These are phyloP conservation scores for Aphelenchoides bicaudatus DNA, from an alignment of 2,888 invertebrate genomes.

Conservation along the genomic window DNA sequence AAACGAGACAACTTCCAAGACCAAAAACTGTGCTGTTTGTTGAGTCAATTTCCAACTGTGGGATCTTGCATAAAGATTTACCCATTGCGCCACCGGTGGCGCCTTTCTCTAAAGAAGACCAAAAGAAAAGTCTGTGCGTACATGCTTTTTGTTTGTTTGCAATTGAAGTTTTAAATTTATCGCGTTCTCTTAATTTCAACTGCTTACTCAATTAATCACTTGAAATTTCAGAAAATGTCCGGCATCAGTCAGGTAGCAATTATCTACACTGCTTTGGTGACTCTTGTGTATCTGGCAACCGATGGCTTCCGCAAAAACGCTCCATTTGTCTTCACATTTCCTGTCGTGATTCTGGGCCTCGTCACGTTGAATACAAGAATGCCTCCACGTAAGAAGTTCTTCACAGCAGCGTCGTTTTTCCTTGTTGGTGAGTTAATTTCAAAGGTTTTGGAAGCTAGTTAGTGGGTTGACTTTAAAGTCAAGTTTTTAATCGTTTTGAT, in stretches of 20 bases:
- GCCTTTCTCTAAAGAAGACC: too few species aligned
- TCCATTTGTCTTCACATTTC: conserved; percentile 30
- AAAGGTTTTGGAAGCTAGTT: conserved; percentile 1
- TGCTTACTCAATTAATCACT: background rate
- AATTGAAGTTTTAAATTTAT: too few species aligned
- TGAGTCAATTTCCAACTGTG: too few species aligned
- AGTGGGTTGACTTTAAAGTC: conserved; percentile 3
- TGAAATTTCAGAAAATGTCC: conserved; percentile 18
- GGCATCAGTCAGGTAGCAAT: conserved; percentile 15
- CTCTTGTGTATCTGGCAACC: conserved; percentile 31
- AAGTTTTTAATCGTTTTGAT: background rate
- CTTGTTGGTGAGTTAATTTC: conserved; percentile 22
- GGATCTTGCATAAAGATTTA: too few species aligned
- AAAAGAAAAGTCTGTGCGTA: too few species aligned
- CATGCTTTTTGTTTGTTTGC: too few species aligned
- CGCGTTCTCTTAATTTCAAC: too few species aligned
- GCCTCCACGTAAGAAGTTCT: conserved; percentile 24
- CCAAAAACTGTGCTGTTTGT: too few species aligned
- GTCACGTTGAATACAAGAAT: conserved; percentile 27
- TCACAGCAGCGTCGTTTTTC: conserved; percentile 30
- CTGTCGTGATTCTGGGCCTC: conserved; percentile 30
- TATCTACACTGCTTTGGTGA: conserved; percentile 27
- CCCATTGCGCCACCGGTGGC: too few species aligned
- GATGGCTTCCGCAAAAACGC: conserved; percentile 33
- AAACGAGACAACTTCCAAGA: too few species aligned